A percentile compares a stretch with the other conserved stretches of the same genome.
Evolutionary conservation across 1,140 invertebrate genomes (phyloP).

Genomic region (Drosophila subobscura): DNA sequence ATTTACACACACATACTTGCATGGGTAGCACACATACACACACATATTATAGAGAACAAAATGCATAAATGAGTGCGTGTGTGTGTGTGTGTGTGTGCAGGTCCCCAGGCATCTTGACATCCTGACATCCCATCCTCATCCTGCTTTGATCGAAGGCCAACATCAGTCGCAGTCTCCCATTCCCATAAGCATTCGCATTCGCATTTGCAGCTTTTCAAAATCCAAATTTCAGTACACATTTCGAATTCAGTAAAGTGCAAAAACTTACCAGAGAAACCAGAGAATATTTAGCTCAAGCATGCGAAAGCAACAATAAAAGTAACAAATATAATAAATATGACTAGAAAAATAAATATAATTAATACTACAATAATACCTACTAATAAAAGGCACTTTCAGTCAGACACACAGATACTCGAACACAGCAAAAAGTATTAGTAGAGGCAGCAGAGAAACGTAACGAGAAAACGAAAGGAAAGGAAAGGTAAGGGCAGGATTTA

Average conservation of each 20-base stretch:
- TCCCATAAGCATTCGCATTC: not conserved
- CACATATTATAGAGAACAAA: not conserved
- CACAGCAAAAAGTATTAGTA: conserved; percentile 56
- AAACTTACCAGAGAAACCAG: not conserved
- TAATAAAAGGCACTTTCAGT: conserved; percentile 14
- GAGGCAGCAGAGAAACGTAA: conserved; percentile 21
- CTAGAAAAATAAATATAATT: conserved; percentile 41
- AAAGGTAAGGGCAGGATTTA: not conserved
- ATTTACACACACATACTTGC: conserved; percentile 14
- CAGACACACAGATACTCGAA: conserved; percentile 23
- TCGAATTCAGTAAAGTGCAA: conserved; percentile 7
- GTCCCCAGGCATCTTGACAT: not conserved
- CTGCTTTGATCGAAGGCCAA: not conserved
- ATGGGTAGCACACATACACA: conserved; percentile 17
- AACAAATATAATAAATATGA: conserved; percentile 43
- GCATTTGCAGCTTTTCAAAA: too few relatives aligned
- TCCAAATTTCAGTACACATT: too few relatives aligned
- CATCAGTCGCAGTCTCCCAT: conserved; percentile 25
- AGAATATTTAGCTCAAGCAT: conserved; percentile 47
- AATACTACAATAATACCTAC: conserved; percentile 4
- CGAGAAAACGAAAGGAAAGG: conserved; percentile 30
- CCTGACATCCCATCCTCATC: too few relatives aligned
- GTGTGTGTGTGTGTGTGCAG: not conserved
- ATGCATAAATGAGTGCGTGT: not conserved
- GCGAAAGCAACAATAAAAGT: conserved; percentile 40